These are phyloP conservation scores for Mycteria americana DNA, from an alignment of 2,797 vertebrate genomes.

Conservation along the genomic window DNA sequence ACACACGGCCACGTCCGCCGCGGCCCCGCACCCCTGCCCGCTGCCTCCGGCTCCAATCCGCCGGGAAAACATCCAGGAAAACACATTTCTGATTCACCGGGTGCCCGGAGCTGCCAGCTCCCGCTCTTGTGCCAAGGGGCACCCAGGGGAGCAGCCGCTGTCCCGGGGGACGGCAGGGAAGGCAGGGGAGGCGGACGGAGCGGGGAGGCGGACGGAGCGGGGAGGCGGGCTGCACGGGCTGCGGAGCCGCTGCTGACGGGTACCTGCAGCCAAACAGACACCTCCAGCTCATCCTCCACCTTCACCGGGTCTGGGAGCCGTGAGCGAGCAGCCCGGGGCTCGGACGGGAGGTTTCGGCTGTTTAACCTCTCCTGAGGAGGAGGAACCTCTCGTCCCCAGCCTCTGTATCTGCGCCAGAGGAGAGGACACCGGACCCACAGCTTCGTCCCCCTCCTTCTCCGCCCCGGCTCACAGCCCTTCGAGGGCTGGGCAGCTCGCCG, in stretches of 20 bases:
- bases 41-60: neutral
- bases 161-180: fast-evolving
- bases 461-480: neutral
- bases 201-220: neutral
- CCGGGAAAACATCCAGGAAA: neutral
- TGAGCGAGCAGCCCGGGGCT: neutral
- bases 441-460: neutral
- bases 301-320: fast-evolving
- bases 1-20: neutral
- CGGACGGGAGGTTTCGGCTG: fast-evolving
- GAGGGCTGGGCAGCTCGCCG: neutral
- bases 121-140: neutral
- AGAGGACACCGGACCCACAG: neutral
- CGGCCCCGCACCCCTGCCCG: fast-evolving
- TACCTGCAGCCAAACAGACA: neutral
- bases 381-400: neutral
- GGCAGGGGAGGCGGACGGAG: too few relatives aligned
- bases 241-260: neutral
- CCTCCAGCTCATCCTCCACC: neutral
- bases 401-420: neutral
- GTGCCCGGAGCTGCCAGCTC: neutral
- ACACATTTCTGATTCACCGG: fast-evolving
- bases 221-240: too few relatives aligned
- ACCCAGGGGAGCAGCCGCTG: neutral
- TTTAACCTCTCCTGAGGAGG: neutral